Evolutionary conservation across 1,140 invertebrate species (phyloP).

Genomic region (Cyphomyrmex costatus): DNA sequence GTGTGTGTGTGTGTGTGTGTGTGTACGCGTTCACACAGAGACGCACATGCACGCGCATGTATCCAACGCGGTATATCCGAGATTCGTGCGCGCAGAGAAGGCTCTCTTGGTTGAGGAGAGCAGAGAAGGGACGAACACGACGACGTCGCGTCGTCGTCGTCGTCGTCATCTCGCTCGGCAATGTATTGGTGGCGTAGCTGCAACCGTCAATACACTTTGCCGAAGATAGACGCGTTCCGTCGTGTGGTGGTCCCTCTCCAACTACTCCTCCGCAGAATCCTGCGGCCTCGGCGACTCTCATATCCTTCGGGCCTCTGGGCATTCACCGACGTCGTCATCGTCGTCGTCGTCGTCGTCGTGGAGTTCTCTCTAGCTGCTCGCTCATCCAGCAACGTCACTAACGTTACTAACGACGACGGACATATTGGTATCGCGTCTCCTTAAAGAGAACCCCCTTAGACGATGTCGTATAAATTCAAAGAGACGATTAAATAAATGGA

Average conservation of each 20-base stretch:
- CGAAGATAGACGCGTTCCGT: conserved; percentile 77
- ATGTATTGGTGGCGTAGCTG: conserved; percentile 73
- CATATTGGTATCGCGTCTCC: conserved; percentile 72
- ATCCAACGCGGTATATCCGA: conserved; percentile 60
- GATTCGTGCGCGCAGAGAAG: conserved; percentile 63
- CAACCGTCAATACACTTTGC: conserved; percentile 80
- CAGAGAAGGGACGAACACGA: conserved; percentile 56
- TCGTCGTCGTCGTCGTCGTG: conserved; percentile 44
- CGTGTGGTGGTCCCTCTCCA: conserved; percentile 68
- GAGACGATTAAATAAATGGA: conserved; percentile 1
- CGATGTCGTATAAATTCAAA: conserved; percentile 54
- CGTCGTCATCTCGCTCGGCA: conserved; percentile 59
- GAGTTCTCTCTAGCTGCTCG: conserved; percentile 63
- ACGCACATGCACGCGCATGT: conserved; percentile 51
- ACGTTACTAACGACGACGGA: conserved; percentile 77
- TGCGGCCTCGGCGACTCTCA: conserved; percentile 75
- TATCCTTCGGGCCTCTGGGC: conserved; percentile 80
- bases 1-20: neutral
- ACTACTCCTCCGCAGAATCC: conserved; percentile 73
- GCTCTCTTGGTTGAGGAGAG: conserved; percentile 19
- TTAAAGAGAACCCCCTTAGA: conserved; percentile 71
- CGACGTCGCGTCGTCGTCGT: conserved; percentile 33
- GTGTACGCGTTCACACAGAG: conserved; percentile 21
- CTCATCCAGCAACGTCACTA: conserved; percentile 76
- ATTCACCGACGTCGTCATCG: conserved; percentile 64